These are phyloP conservation scores for Phyllostomus hastatus DNA, from an alignment of 2,113 vertebrate species.

Conservation along the genomic window DNA sequence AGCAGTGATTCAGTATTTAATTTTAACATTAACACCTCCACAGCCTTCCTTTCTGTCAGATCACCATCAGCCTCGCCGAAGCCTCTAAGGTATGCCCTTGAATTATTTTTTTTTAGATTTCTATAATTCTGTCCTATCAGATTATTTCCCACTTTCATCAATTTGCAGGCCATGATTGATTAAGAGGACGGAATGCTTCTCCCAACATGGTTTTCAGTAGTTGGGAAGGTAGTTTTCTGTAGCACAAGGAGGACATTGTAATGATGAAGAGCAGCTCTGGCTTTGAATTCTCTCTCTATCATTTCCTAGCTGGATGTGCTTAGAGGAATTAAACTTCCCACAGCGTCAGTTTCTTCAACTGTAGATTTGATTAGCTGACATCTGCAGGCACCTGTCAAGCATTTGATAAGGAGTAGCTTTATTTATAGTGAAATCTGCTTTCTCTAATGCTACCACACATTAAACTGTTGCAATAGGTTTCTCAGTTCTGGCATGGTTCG, in stretches of 20 bases:
- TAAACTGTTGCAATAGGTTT: neutral
- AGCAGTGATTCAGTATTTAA: neutral
- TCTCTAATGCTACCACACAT: neutral
- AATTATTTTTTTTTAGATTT: neutral
- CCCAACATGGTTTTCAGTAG: neutral
- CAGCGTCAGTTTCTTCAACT: neutral
- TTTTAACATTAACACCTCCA: neutral
- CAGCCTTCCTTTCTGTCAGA: neutral
- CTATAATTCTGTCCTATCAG: neutral
- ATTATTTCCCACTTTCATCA: neutral
- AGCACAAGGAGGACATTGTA: neutral
- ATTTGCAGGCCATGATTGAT: neutral
- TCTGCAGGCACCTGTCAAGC: neutral
- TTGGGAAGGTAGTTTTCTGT: neutral
- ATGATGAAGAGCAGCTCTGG: neutral
- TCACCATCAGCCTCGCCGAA: neutral
- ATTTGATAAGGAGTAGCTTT: neutral
- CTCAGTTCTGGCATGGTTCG: neutral
- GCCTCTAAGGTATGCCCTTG: neutral
- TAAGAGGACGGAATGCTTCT: neutral
- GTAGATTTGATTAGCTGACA: neutral
- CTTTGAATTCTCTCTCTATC: neutral
- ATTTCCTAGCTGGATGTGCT: neutral
- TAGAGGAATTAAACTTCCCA: neutral
- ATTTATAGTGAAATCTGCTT: neutral